Conservation (phyloP, 1,140 invertebrate species). For the Temnothorax nylanderi region DNA sequence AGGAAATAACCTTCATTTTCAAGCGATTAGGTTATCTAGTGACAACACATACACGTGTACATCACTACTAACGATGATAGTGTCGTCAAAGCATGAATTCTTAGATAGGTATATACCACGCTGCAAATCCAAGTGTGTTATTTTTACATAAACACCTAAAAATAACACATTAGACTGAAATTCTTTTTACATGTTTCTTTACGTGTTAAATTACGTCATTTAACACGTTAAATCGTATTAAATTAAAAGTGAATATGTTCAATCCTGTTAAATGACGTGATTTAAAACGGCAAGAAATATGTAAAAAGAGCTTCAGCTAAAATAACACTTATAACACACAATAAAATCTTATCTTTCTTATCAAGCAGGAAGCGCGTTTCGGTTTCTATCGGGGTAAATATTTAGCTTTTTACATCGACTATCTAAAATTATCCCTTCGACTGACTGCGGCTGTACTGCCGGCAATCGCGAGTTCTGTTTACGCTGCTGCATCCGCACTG, state of each 20-base stretch:
- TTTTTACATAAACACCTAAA: too few species aligned
- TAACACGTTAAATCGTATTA: too few species aligned
- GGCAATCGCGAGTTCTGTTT: conserved; percentile 59
- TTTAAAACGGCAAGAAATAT: too few species aligned
- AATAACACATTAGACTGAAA: too few species aligned
- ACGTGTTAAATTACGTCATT: too few species aligned
- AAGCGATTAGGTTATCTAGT: conserved; percentile 2
- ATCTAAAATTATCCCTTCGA: conserved; percentile 65
- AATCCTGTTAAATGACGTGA: too few species aligned
- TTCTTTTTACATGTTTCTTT: too few species aligned
- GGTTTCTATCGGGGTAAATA: conserved; percentile 25
- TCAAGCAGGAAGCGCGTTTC: conserved; percentile 4
- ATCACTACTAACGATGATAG: neutral
- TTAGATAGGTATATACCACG: neutral
- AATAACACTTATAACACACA: too few species aligned
- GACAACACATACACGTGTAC: neutral
- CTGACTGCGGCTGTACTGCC: neutral
- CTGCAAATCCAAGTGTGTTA: too few species aligned
- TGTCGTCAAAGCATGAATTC: neutral
- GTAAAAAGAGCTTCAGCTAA: too few species aligned
- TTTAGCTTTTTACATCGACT: conserved; percentile 59
- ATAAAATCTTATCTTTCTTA: conserved; percentile 38
- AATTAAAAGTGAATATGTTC: too few species aligned
- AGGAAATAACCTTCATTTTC: neutral
- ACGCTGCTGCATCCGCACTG: conserved; percentile 16